Conservation (phyloP, 2,113 vertebrate species). For the Seriola quinqueradiata region DNA sequence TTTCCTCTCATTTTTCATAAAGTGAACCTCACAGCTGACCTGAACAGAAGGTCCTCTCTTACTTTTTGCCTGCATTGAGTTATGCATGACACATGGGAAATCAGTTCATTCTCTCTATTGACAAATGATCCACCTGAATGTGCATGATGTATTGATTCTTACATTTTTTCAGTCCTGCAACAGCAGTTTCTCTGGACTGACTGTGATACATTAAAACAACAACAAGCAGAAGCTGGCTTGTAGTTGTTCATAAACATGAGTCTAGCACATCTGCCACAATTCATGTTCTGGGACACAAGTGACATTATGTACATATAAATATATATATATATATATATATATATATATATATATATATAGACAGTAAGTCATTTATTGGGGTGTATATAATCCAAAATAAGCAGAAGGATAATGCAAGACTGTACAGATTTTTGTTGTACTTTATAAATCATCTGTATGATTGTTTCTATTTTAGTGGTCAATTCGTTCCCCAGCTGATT, state of each 20-base stretch:
- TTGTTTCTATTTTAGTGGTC: neutral
- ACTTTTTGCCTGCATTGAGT: conserved; percentile 55
- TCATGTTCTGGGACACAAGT: neutral
- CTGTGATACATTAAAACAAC: conserved; percentile 10
- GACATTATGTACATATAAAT: no score
- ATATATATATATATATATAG: no score
- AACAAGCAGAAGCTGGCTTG: neutral
- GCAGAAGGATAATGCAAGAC: neutral
- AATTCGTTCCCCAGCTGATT: neutral
- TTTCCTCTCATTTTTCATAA: conserved; percentile 47
- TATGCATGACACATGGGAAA: conserved; percentile 56
- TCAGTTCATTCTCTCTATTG: conserved; percentile 22
- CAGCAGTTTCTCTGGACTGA: conserved; percentile 23
- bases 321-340: no score
- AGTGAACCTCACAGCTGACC: neutral
- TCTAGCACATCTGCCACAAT: neutral
- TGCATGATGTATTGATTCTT: conserved; percentile 62
- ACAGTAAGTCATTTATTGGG: neutral
- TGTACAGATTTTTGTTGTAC: neutral
- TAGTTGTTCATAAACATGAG: conserved; percentile 1
- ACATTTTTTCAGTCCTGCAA: conserved; percentile 48
- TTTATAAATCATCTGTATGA: neutral
- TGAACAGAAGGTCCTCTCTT: conserved; percentile 16
- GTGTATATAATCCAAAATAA: neutral
- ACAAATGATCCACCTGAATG: conserved; percentile 43